These are phyloP conservation scores for Peromyscus californicus DNA, from an alignment of 2,113 vertebrate species.

Conservation along the genomic window DNA sequence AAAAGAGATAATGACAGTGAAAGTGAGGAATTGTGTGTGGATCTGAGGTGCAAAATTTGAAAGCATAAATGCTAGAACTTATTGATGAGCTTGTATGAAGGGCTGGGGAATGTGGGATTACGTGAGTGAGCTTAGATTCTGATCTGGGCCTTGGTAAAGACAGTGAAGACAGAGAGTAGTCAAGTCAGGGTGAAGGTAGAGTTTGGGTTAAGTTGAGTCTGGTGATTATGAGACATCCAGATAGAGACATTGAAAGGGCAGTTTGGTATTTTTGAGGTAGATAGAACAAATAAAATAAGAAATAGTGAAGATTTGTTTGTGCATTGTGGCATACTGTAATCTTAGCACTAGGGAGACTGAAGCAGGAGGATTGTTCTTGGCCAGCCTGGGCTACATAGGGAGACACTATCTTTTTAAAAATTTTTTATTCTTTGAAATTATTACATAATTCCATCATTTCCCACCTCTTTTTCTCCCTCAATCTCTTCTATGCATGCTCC, in stretches of 20 bases:
- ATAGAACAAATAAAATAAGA: conserved; percentile 56
- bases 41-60: not conserved
- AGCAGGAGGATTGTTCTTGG: not conserved
- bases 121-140: not conserved
- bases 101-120: not conserved
- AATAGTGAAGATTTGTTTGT: not conserved
- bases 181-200: not conserved
- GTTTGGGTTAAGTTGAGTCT: not conserved
- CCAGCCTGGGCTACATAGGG: not conserved
- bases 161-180: not conserved
- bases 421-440: not conserved
- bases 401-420: not conserved
- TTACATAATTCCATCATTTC: not conserved
- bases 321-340: not conserved
- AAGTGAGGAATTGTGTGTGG: not conserved
- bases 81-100: not conserved
- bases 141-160: not conserved
- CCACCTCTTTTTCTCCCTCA: not conserved
- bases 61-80: conserved; percentile 4
- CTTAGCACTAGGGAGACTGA: not conserved
- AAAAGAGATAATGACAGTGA: not conserved
- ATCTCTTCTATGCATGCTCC: not conserved
- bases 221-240: conserved; percentile 8
- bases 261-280: conserved; percentile 37
- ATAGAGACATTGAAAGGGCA: not conserved